Base-by-base conservation (phyloP, 2,888 invertebrate genomes). In the Andrena marginata region DNA sequence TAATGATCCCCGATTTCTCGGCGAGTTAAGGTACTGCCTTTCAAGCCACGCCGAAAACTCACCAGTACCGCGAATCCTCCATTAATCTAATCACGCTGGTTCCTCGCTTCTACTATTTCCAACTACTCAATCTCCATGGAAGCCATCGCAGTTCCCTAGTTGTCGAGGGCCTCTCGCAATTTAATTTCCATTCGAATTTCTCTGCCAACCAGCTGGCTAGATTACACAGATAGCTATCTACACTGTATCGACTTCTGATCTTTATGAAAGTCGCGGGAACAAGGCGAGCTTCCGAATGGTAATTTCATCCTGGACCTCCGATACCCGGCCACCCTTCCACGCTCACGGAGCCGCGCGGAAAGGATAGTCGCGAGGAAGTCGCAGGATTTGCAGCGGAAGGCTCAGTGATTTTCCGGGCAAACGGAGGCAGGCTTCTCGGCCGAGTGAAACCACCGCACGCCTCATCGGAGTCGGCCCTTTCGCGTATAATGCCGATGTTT, bases 1-100 rank as follows among this genome's bases (percentile, higher is more conserved):
- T 90, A 91, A 92, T 90, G 89, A 91, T 92, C 87, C 85, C 85
- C 86, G 91, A 92, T 92, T 92, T 92, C 87, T 86, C 88, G 90
- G 88, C 86, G 84, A 89, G 89, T 91, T 91, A 89, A 89, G 87
- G 79, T 74, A 29, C 59, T 56, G 56, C 70, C 69, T 60, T 85
- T 85, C 64, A 72, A 69, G 63, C 29, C 72, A 29, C 60, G 56
- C 84, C 77, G 78, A 79, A 83, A 51, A 35, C n/a, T 72, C 81
- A 20, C 20, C 26, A 33, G n/a, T 16, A 4, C 65, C 73, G 71
- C 71, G 74, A 72, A 78, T 60, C 63, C 26, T 29, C 54, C 56
- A 54, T 72, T 74, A 64, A 67, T 35, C 31, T 60, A 64, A 20
- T 77, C 64, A 48, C 63, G 23, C 74, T 26, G 13, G 59, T 59